A percentile compares a stretch with the other conserved stretches of the same genome.
These are phyloP conservation scores for Clepsis dumicolana DNA, from an alignment of 2,888 invertebrate genomes.

Conservation along the genomic window DNA sequence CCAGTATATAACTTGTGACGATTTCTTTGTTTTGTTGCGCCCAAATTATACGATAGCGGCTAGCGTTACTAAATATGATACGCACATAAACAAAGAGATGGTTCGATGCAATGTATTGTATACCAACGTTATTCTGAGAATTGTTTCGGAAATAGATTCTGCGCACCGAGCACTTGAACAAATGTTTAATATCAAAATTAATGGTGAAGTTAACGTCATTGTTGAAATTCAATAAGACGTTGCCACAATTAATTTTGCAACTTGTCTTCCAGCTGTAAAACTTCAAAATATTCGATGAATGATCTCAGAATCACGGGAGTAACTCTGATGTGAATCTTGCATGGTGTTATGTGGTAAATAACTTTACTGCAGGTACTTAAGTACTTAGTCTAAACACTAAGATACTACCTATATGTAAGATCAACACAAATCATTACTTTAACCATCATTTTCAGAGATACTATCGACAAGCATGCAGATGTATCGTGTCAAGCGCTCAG, in stretches of 20 bases:
- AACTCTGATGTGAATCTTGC: slow-evolving; percentile 50
- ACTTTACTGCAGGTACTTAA: slow-evolving; percentile 44
- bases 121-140: slow-evolving; percentile 32
- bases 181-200: slow-evolving; percentile 37
- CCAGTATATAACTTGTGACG: slow-evolving; percentile 51
- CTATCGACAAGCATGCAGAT: slow-evolving; percentile 32
- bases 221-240: background rate
- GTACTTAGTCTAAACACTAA: slow-evolving; percentile 8
- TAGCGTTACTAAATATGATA: slow-evolving; percentile 8
- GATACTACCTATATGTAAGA: slow-evolving; percentile 24
- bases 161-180: slow-evolving; percentile 4
- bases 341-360: slow-evolving; percentile 84
- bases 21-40: slow-evolving; percentile 57
- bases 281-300: background rate
- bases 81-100: slow-evolving; percentile 35
- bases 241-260: background rate
- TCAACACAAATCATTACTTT: slow-evolving; percentile 36
- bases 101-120: slow-evolving; percentile 17
- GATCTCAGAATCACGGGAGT: slow-evolving; percentile 23
- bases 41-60: slow-evolving; percentile 22
- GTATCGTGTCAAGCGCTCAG: slow-evolving; percentile 17
- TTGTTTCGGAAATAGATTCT: slow-evolving; percentile 21
- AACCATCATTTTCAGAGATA: slow-evolving; percentile 41
- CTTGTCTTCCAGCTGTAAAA: background rate
- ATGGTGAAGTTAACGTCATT: slow-evolving; percentile 40